These are phyloP conservation scores for Drosophila phalerata DNA, from an alignment of 2,888 invertebrate genomes.

Conservation along the genomic window DNA sequence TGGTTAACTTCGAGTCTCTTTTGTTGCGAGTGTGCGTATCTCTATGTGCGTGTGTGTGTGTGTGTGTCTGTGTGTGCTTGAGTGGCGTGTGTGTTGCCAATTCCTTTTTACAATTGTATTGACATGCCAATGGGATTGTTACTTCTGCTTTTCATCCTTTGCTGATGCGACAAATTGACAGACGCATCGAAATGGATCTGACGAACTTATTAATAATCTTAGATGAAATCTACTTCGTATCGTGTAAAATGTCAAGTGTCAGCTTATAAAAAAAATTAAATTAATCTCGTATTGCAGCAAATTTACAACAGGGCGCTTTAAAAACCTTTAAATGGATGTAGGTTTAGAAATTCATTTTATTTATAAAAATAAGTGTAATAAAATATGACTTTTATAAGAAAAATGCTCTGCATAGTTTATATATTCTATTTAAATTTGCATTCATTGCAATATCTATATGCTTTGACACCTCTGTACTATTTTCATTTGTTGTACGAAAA, in stretches of 20 bases:
- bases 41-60: neutral
- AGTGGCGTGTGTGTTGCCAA: slow-evolving; percentile 55
- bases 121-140: slow-evolving; percentile 53
- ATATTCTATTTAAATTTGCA: neutral
- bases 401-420: neutral
- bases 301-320: neutral
- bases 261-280: slow-evolving; percentile 12
- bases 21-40: neutral
- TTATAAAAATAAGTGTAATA: too few species aligned
- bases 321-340: too few species aligned
- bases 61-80: slow-evolving; percentile 20
- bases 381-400: too few species aligned
- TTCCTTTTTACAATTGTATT: slow-evolving; percentile 60
- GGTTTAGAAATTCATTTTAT: too few species aligned
- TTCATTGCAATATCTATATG: neutral
- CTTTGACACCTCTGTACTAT: neutral
- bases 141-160: slow-evolving; percentile 32
- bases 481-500: neutral
- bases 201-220: slow-evolving; percentile 65
- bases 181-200: slow-evolving; percentile 37
- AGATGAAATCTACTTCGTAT: neutral
- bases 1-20: slow-evolving; percentile 32
- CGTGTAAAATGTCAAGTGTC: slow-evolving; percentile 27
- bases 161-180: slow-evolving; percentile 74
- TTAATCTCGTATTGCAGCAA: neutral